Conservation (phyloP, 2,888 invertebrate species). For the Drosophila anomalipes region DNA sequence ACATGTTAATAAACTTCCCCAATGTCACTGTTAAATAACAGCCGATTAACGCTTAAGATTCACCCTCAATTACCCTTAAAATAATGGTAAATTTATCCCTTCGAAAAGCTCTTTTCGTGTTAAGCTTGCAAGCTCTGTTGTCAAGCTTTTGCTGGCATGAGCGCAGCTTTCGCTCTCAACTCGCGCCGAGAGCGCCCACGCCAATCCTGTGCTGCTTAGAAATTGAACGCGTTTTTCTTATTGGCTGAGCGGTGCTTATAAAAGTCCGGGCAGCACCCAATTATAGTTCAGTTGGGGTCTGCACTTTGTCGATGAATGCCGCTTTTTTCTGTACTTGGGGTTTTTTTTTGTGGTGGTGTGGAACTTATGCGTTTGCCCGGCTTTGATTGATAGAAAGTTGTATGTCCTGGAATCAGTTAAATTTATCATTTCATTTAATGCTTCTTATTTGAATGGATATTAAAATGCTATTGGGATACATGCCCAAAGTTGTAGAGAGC, state of each 20-base stretch:
- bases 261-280: slow-evolving; percentile 64
- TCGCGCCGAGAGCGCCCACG: slow-evolving; percentile 35
- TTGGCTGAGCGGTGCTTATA: slow-evolving; percentile 63
- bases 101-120: slow-evolving; percentile 18
- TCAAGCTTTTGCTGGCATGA: slow-evolving; percentile 32
- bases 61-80: slow-evolving; percentile 12
- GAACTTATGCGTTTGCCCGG: background rate
- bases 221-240: slow-evolving; percentile 45
- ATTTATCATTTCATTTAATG: background rate
- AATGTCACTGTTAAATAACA: slow-evolving; percentile 11
- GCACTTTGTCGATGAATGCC: slow-evolving; percentile 30
- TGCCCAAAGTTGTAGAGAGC: background rate
- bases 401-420: background rate
- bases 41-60: slow-evolving; percentile 2
- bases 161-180: slow-evolving; percentile 39
- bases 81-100: slow-evolving; percentile 63
- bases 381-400: background rate
- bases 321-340: background rate
- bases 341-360: background rate
- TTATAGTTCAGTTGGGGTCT: slow-evolving; percentile 64
- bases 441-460: background rate
- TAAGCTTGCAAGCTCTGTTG: slow-evolving; percentile 49
- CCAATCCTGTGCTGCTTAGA: slow-evolving; percentile 48
- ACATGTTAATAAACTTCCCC: slow-evolving; percentile 27
- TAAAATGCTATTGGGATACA: background rate